Evolutionary conservation across 2,113 vertebrate species (phyloP), one percentile per base, ranked within the genome.

Genomic region (Neoarius graeffei): DNA sequence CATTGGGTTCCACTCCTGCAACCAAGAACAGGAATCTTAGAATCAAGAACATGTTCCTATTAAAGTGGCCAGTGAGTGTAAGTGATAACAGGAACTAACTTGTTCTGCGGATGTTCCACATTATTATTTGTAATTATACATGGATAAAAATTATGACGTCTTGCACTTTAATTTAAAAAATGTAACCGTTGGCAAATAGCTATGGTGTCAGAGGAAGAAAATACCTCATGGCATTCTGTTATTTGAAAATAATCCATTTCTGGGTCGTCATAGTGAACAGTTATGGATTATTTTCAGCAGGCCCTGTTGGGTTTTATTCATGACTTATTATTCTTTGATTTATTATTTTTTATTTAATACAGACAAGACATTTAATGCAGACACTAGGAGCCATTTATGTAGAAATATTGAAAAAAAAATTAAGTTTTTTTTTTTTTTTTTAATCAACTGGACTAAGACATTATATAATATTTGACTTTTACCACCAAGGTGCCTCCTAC

Each of bases 401-500:
- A 66, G 6, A 69, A 56, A 57, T 20, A 27, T 20, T 50, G 1
- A 66, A 64, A 4, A 23, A 17, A 42, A 73, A 2, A 73, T 23
- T 19, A 57, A 56, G 52, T 25, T 27, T 17, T 79, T 79, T 3
- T 42, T 35, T 35, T 35, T 42, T 42, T 42, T 42, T 42, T 42
- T 50, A 8, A 59, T 30, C 54, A 20, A 2, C 79, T 35, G 1
- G 0, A 59, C 7, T 35, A 42, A 23, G 35, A 60, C 27, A 59
- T 35, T 62, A 48, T 42, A 66, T 66, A 54, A 52, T 76, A 5
- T 83, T 77, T 30, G 60, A 52, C 27, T 64, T 87, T 88, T 17
- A 57, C 59, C 9, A 35, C 35, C 73, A 56, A 9, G 71, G 71
- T 27, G 59, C 52, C 62, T 79, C 19, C 57, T 74, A 74, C n/a